These are phyloP conservation scores for Drosophila histrio DNA, from an alignment of 2,888 invertebrate species.

Conservation along the genomic window DNA sequence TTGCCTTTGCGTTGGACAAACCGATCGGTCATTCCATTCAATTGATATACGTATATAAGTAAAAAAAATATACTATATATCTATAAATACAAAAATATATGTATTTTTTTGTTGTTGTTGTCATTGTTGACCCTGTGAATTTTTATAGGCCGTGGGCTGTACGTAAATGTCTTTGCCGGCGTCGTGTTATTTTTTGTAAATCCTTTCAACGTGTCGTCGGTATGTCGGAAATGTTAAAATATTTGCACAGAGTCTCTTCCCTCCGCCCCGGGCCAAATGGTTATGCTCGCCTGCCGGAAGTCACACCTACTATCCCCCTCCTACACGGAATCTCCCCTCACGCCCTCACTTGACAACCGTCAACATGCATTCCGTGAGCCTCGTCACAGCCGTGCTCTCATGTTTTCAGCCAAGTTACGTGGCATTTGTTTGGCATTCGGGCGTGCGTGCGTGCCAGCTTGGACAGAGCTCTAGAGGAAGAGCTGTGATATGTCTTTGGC, in stretches of 20 bases:
- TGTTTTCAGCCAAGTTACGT: slow-evolving; percentile 28
- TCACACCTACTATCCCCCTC: slow-evolving; percentile 9
- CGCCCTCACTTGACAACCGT: background rate
- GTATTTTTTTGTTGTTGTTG: background rate
- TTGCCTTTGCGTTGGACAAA: slow-evolving; percentile 12
- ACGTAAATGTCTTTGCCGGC: slow-evolving; percentile 39
- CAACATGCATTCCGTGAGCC: slow-evolving; percentile 2
- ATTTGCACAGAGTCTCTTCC: slow-evolving; percentile 71
- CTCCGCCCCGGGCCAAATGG: slow-evolving; percentile 19
- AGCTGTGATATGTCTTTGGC: slow-evolving; percentile 61
- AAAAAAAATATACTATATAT: background rate
- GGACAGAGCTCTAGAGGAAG: background rate
- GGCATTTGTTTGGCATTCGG: slow-evolving; percentile 49
- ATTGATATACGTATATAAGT: background rate
- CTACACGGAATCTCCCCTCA: background rate
- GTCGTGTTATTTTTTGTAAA: slow-evolving; percentile 66
- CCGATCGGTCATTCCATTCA: slow-evolving; percentile 29
- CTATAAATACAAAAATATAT: background rate
- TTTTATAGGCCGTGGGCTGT: slow-evolving; percentile 43
- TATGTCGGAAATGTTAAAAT: slow-evolving; percentile 78
- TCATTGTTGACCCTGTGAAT: slow-evolving; percentile 11
- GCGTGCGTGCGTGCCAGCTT: slow-evolving; percentile 56
- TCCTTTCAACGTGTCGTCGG: slow-evolving; percentile 81
- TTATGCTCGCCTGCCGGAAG: slow-evolving; percentile 25
- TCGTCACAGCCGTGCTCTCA: background rate